Percentiles rank a stretch among this genome's conserved stretches.
Evolutionary conservation across 1,140 invertebrate species (phyloP).

Genomic region (Tetragnatha versicolor): DNA sequence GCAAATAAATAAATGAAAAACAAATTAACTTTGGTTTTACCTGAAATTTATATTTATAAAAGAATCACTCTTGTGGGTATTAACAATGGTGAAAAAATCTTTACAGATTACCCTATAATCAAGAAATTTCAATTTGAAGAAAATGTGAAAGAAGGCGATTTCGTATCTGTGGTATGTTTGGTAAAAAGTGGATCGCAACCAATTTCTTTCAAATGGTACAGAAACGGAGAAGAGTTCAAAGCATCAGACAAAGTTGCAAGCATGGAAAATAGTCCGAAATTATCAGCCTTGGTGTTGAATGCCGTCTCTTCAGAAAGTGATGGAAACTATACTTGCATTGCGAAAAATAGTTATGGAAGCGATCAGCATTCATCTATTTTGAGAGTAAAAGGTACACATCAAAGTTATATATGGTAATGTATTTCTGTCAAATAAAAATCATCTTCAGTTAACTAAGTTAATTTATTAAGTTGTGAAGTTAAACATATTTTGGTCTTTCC

Average conservation of each 20-base stretch:
- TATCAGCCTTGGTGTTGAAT: slow-evolving; percentile 31
- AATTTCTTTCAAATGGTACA: slow-evolving; percentile 33
- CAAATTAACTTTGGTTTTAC: no score
- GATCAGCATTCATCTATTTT: slow-evolving; percentile 69
- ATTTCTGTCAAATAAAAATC: neutral
- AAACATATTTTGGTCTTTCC: no score
- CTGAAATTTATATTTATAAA: no score
- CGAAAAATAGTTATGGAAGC: slow-evolving; percentile 73
- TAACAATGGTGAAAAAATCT: no score
- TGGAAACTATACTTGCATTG: slow-evolving; percentile 79
- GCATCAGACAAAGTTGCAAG: neutral
- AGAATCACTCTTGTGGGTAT: no score
- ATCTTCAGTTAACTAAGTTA: neutral
- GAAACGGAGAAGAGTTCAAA: slow-evolving; percentile 24
- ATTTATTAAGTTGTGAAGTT: no score
- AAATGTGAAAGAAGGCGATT: slow-evolving; percentile 38
- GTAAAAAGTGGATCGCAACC: slow-evolving; percentile 1
- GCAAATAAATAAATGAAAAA: no score
- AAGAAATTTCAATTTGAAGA: slow-evolving; percentile 26
- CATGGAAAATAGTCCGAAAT: slow-evolving; percentile 3
- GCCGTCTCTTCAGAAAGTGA: slow-evolving; percentile 66
- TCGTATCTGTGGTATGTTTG: slow-evolving; percentile 24
- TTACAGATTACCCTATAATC: slow-evolving; percentile 23
- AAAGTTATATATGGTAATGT: neutral
- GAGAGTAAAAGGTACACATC: slow-evolving; percentile 53